Base-by-base conservation (phyloP, 2,113 vertebrate genomes). In the Chauna torquata region DNA sequence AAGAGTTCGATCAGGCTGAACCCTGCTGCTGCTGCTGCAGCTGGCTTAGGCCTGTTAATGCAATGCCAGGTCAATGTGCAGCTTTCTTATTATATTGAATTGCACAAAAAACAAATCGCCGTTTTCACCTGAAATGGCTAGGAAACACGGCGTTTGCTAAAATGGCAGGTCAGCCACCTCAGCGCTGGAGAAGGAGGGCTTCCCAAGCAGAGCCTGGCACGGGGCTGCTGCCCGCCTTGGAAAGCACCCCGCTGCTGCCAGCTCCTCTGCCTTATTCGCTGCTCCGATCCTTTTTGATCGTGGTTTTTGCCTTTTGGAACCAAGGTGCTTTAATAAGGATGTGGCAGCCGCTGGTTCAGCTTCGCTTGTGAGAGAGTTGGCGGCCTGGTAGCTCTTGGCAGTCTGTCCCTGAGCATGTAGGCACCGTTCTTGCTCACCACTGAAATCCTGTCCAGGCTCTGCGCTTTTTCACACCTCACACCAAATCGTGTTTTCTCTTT, bases 261-360 rank as follows among this genome's bases (percentile, higher is more conserved):
- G 71, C 50, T 70, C 11, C 40, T 90, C 70, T 61, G 30, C 42
- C 38, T 91, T 65, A 65, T 47, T 94, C 5, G 3, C 45, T 86
- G 34, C 16, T 44, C n/a, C 87, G 27, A 82, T 52, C 52, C 27
- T 72, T 90, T 91, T 65, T 81, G 64, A 80, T 61, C 78, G 49
- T 25, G 8, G 0, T 0, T 14, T 89, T 85, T 91, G 45, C 78
- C 89, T 88, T 88, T 74, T 55, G 78, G 38, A 80, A 70, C 38
- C 20, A 68, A 38, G 40, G 34, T 47, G 38, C 12, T 87, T 80
- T n/a, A 76, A 74, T 58, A 57, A 52, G 49, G 42, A 70, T 66
- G 88, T 0, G 0, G 54, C 52, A 85, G 49, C 57, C 11, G 5
- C 36, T 0, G 0, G 36, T 72, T 87, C 2, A 2, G 42, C 50